Evolutionary conservation across 2,797 vertebrate genomes (phyloP).

Genomic region (Lagodon rhomboides): DNA sequence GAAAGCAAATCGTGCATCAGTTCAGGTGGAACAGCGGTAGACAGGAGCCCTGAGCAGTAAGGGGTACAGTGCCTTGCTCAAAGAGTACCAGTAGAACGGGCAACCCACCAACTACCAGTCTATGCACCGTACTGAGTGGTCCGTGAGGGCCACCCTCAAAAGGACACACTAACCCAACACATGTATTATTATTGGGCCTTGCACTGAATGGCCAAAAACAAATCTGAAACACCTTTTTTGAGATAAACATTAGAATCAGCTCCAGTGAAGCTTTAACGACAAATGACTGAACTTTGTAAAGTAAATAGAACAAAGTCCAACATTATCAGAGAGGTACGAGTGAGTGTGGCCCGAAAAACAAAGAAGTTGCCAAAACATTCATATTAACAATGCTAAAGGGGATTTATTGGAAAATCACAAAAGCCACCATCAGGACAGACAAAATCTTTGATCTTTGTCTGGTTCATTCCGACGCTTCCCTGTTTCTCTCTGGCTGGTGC

Average conservation of each 20-base stretch:
- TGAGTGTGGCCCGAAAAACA: not conserved
- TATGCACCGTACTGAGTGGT: too few species aligned
- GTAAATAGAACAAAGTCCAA: not conserved
- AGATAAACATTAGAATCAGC: not conserved
- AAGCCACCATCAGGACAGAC: conserved; percentile 36
- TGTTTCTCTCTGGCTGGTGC: conserved; percentile 24
- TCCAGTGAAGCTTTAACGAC: not conserved
- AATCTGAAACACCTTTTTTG: not conserved
- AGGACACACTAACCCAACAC: too few species aligned
- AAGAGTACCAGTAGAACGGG: too few species aligned
- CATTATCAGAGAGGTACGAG: not conserved
- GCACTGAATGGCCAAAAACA: not conserved
- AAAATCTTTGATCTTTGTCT: conserved; percentile 58
- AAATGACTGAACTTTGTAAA: not conserved
- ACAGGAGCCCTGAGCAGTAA: too few species aligned
- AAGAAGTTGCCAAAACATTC: conserved; percentile 1
- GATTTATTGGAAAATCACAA: conserved; percentile 37
- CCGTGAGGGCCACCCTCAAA: too few species aligned
- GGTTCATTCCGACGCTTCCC: conserved; percentile 37
- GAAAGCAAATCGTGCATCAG: too few species aligned
- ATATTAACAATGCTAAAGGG: conserved; percentile 4
- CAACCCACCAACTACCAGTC: too few species aligned
- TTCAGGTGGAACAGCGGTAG: too few species aligned
- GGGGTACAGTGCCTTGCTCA: too few species aligned
- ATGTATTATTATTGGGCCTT: too few species aligned